Evolutionary conservation across 2,113 vertebrate genomes (phyloP).

Genomic region (Oncorhynchus kisutch): DNA sequence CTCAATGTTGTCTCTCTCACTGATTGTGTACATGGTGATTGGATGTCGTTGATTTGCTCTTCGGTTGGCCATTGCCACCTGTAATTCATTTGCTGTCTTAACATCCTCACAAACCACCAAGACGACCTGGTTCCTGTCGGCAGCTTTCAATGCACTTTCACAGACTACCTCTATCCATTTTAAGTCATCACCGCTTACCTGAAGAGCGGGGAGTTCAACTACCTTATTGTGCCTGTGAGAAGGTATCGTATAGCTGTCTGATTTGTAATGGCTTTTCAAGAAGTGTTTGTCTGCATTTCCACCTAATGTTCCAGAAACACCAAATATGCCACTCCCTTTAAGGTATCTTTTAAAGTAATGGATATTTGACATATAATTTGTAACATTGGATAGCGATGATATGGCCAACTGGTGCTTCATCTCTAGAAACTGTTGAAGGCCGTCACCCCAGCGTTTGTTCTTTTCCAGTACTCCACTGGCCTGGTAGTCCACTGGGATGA

Average conservation of each 20-base stretch:
- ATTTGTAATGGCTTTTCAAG: constrained; percentile 34
- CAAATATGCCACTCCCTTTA: constrained; percentile 36
- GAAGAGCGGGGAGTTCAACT: constrained; percentile 31
- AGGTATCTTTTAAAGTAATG: constrained; percentile 43
- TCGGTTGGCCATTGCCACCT: no score
- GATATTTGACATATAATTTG: constrained; percentile 51
- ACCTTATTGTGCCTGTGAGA: constrained; percentile 15
- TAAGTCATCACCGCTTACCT: constrained; percentile 23
- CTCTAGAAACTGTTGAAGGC: no score
- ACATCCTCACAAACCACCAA: constrained; percentile 46
- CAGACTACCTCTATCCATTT: no score
- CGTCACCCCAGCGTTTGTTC: no score
- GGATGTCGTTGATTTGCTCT: no score
- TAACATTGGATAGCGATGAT: constrained; percentile 40
- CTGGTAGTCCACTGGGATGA: constrained; percentile 47
- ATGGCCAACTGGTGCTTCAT: neutral
- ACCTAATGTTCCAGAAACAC: constrained; percentile 49
- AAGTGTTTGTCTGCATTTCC: constrained; percentile 34
- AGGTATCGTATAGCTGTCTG: constrained; percentile 14
- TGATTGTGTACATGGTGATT: no score
- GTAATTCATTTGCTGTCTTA: constrained; percentile 41
- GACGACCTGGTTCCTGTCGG: constrained; percentile 24
- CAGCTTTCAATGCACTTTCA: neutral
- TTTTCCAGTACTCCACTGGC: no score
- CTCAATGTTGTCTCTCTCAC: no score